Evolutionary conservation across 2,113 vertebrate genomes (phyloP).

Genomic region (Nerophis ophidion): DNA sequence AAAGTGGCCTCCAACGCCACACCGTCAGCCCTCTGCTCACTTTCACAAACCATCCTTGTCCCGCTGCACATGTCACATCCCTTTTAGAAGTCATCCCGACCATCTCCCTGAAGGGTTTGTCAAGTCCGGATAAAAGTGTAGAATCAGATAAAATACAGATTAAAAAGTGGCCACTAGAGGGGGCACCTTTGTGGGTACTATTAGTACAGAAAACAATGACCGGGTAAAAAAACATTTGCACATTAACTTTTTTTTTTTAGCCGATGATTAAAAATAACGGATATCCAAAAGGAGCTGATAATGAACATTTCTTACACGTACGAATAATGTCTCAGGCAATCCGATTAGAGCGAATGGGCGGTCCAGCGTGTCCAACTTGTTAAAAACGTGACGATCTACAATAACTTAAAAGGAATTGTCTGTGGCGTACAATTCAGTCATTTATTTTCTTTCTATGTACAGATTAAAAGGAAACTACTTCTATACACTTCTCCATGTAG

Average conservation of each 20-base stretch:
- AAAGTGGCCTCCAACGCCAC: conserved; percentile 14
- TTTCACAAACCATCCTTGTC: conserved; percentile 45
- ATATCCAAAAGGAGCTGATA: conserved; percentile 79
- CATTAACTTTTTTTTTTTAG: conserved; percentile 10
- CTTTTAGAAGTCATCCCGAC: conserved; percentile 15
- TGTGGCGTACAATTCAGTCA: conserved; percentile 69
- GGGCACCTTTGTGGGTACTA: conserved; percentile 14
- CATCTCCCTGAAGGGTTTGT: conserved; percentile 1
- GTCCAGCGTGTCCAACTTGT: conserved; percentile 5
- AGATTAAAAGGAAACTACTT: conserved; percentile 77
- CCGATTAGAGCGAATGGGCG: neutral
- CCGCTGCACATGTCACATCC: conserved; percentile 14
- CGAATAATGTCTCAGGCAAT: neutral
- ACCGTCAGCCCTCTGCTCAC: conserved; percentile 30
- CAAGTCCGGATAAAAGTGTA: conserved; percentile 6
- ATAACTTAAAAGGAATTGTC: conserved; percentile 58
- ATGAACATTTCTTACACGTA: conserved; percentile 58
- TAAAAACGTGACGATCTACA: conserved; percentile 18
- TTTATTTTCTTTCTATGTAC: conserved; percentile 78
- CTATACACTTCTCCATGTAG: conserved; percentile 77
- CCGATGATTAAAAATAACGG: neutral
- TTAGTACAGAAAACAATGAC: conserved; percentile 9
- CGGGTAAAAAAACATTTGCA: conserved; percentile 8
- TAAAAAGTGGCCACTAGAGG: conserved; percentile 15
- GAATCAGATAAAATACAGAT: conserved; percentile 1